Evolutionary conservation across 2,113 vertebrate genomes (phyloP), one percentile per base, ranked within the genome.

Genomic region (Engraulis encrasicolus): DNA sequence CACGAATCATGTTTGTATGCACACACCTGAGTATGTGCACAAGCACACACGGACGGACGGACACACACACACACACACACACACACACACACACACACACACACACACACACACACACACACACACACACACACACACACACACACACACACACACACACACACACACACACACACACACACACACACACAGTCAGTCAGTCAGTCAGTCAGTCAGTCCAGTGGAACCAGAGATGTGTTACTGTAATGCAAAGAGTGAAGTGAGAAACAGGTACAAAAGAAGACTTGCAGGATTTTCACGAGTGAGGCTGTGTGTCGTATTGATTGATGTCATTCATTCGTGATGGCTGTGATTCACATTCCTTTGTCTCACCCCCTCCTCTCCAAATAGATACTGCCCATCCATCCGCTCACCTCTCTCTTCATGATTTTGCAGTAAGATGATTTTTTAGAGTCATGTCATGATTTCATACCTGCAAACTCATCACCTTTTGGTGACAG

Each of bases 131-230:
- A 61, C n/a, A 66, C 58, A 31, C n/a, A 66, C 58, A 27, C 9
- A 66, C 58, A 14, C n/a, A 66, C 58, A 66, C 58, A 27, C 58
- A 66, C n/a, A 66, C 58, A 66, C n/a, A 61, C 54, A 61, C 54
- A 61, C 54, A 61, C 54, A 61, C 54, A 23, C 50, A 52, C 50
- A 52, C 12, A 52, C 50, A 52, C 19, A 52, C 50, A n/a, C n/a
- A n/a, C n/a, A n/a, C n/a, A n/a, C n/a, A n/a, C n/a, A n/a, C n/a
- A n/a, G n/a, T n/a, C n/a, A n/a, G n/a, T n/a, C n/a, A n/a, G n/a
- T n/a, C 19, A 18, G 54, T 3, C n/a, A 5, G 6, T 23, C 20
- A 61, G 6, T 66, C 2, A 27, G 58, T 66, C 58, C 23, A 27
- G 23, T 15, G 9, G 58, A 66, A 27, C 58, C 58, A 66, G 58